These are phyloP conservation scores for Ormia ochracea DNA, from an alignment of 2,888 invertebrate genomes.

Conservation along the genomic window DNA sequence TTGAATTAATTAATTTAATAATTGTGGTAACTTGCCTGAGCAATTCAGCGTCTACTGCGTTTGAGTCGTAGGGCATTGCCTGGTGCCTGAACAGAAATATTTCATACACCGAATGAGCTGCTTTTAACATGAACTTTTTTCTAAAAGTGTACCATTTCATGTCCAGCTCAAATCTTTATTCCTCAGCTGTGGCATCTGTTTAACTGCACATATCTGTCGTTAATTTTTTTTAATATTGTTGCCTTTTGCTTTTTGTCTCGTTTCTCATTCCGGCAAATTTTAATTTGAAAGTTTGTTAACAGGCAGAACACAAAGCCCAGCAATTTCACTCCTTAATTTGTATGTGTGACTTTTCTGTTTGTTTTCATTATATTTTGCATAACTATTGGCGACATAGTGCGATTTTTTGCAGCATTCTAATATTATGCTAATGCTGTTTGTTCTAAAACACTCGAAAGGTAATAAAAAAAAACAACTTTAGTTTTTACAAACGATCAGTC, in stretches of 20 bases:
- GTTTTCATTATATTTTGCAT: slow-evolving; percentile 30
- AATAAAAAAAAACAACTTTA: neutral
- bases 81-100: too few relatives aligned
- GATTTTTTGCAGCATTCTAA: slow-evolving; percentile 58
- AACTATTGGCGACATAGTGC: slow-evolving; percentile 49
- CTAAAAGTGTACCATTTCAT: slow-evolving; percentile 7
- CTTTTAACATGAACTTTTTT: neutral
- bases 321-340: slow-evolving; percentile 9
- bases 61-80: too few relatives aligned
- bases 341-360: slow-evolving; percentile 19
- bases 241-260: neutral
- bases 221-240: neutral
- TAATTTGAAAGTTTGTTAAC: slow-evolving; percentile 54
- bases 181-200: slow-evolving; percentile 39
- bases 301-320: neutral
- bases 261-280: slow-evolving; percentile 37
- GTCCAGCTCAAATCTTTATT: slow-evolving; percentile 15
- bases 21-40: too few relatives aligned
- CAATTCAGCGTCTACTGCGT: too few relatives aligned
- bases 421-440: slow-evolving; percentile 20
- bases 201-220: neutral
- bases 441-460: neutral
- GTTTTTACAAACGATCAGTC: neutral
- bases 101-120: neutral
- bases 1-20: too few relatives aligned